Conservation (phyloP, 2,797 vertebrate genomes). For the Falco cherrug region DNA sequence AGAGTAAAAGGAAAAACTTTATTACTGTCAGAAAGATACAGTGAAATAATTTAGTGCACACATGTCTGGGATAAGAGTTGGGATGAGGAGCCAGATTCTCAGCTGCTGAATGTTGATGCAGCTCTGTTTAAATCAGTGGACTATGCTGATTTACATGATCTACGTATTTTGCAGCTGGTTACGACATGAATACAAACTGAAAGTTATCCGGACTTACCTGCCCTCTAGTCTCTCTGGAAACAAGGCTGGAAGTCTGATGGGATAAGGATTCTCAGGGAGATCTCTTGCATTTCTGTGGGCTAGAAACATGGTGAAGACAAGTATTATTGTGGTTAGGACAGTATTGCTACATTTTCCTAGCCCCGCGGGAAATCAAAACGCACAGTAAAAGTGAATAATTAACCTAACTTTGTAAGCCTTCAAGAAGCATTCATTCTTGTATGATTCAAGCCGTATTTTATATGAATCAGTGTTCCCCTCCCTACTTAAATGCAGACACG, state of each 20-base stretch:
- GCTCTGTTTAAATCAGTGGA: constrained; percentile 38
- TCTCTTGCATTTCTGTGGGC: constrained; percentile 41
- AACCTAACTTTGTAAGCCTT: constrained; percentile 49
- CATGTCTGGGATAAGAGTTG: constrained; percentile 53
- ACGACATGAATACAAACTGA: background rate
- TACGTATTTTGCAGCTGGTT: constrained; percentile 51
- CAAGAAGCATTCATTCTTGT: constrained; percentile 37
- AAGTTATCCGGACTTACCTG: constrained; percentile 41
- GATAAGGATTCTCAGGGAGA: constrained; percentile 33
- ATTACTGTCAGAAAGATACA: constrained; percentile 52
- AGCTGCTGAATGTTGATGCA: constrained; percentile 56
- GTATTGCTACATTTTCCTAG: constrained; percentile 67
- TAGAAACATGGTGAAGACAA: constrained; percentile 54
- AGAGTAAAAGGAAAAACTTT: constrained; percentile 29
- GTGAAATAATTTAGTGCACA: constrained; percentile 56
- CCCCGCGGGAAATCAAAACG: constrained; percentile 66
- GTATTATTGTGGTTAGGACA: constrained; percentile 40
- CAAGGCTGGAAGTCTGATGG: constrained; percentile 51
- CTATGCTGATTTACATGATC: constrained; percentile 51
- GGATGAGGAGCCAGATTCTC: constrained; percentile 48
- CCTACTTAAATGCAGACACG: constrained; percentile 62
- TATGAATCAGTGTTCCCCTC: constrained; percentile 56
- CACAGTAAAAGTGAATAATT: constrained; percentile 27
- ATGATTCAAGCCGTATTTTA: constrained; percentile 46
- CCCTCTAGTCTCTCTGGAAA: constrained; percentile 53